Conservation (phyloP, 92 coral and sea anemone genomes). For the Phymanthus crucifer region DNA sequence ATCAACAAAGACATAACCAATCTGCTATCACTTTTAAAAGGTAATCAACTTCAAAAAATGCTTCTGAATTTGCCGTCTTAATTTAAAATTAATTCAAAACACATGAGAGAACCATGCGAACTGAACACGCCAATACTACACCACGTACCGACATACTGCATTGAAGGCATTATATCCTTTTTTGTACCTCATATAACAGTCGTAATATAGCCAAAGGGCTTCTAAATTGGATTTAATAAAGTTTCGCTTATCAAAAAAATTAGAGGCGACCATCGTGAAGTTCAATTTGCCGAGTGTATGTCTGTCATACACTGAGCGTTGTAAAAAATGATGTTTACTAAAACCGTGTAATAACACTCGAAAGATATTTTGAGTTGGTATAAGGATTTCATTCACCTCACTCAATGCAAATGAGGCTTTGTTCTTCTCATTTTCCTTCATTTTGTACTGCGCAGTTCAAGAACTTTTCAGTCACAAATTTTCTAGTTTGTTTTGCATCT, state of each 20-base stretch:
- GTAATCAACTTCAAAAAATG: constrained; percentile 21
- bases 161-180: not conserved
- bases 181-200: not conserved
- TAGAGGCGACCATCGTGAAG: not conserved
- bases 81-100: constrained; percentile 9
- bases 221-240: constrained; percentile 6
- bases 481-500: not conserved
- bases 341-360: constrained; percentile 6
- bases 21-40: constrained; percentile 23
- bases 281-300: not conserved
- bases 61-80: constrained; percentile 14
- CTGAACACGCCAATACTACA: not conserved
- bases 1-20: not conserved
- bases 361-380: not conserved
- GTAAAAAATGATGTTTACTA: constrained; percentile 7
- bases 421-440: not conserved
- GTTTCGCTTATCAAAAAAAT: not conserved
- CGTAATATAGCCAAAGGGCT: not conserved
- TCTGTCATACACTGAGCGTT: not conserved
- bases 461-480: not conserved
- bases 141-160: not conserved
- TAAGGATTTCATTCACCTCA: not conserved
- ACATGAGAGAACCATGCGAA: not conserved
- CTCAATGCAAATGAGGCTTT: not conserved
- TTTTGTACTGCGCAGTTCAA: not conserved